Evolutionary conservation across 2,888 invertebrate genomes (phyloP).

Genomic region (Drosophila birchii): DNA sequence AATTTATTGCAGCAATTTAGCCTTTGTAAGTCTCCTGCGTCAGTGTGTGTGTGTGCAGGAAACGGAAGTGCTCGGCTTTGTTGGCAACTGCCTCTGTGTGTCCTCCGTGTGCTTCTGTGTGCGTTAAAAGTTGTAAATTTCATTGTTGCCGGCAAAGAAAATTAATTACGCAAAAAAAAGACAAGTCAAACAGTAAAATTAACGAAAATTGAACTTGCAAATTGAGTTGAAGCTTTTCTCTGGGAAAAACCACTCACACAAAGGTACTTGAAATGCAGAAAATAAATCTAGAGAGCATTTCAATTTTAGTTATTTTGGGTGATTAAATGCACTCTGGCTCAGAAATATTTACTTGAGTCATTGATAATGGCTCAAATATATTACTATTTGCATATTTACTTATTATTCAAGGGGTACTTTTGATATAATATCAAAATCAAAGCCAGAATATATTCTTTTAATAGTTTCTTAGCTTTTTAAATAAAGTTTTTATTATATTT

Average conservation of each 20-base stretch:
- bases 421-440: neutral
- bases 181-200: slow-evolving; percentile 50
- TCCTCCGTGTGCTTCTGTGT: slow-evolving; percentile 37
- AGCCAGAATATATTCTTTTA: neutral
- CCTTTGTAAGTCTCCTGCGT: slow-evolving; percentile 44
- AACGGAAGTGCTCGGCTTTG: slow-evolving; percentile 75
- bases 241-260: slow-evolving; percentile 6
- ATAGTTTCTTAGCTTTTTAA: neutral
- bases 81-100: slow-evolving; percentile 35
- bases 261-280: neutral
- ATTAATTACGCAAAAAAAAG: slow-evolving; percentile 70
- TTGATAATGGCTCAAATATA: neutral
- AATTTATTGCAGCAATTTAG: slow-evolving; percentile 83
- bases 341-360: neutral
- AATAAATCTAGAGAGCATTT: neutral
- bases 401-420: too few relatives aligned
- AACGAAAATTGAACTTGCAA: slow-evolving; percentile 37
- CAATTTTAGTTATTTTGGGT: too few relatives aligned
- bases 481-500: neutral
- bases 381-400: neutral
- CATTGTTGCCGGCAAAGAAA: slow-evolving; percentile 68
- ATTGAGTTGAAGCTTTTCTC: slow-evolving; percentile 42
- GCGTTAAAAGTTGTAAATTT: slow-evolving; percentile 71
- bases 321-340: neutral
- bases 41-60: slow-evolving; percentile 48